Conservation (phyloP, 2,797 vertebrate species). For the Pangasius djambal region DNA sequence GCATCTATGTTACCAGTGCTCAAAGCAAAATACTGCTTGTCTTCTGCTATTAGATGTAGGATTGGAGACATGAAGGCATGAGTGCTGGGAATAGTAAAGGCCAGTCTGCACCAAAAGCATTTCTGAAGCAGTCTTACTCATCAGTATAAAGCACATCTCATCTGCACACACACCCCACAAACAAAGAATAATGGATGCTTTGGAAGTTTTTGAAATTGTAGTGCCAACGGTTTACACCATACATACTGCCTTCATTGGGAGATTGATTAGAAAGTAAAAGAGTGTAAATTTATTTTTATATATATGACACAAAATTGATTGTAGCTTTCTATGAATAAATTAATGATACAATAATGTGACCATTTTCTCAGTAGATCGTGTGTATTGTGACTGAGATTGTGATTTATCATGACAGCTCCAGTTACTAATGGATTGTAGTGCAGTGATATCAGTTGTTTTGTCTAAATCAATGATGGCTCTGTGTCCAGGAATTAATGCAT, state of each 20-base stretch:
- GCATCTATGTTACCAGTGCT: neutral
- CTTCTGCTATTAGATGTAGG: neutral
- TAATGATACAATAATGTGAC: neutral
- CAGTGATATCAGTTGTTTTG: neutral
- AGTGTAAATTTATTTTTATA: neutral
- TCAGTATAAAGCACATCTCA: neutral
- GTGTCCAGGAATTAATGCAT: slow-evolving; percentile 3
- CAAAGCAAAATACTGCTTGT: neutral
- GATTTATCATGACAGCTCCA: neutral
- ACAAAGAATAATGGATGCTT: neutral
- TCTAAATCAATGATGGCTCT: slow-evolving; percentile 22
- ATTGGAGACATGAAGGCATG: neutral
- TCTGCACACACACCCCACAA: neutral
- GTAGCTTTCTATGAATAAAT: neutral
- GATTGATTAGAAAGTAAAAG: neutral
- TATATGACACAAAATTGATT: neutral
- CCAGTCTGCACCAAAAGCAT: neutral
- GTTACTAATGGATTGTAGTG: slow-evolving; percentile 18
- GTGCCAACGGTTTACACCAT: neutral
- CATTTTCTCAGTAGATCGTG: neutral
- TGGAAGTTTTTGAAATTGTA: no score
- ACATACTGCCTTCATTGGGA: neutral
- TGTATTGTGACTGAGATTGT: neutral
- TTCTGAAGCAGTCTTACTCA: neutral
- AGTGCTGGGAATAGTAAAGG: neutral